Percentiles rank a stretch among this genome's conserved stretches.
phyloP scores from a whole-genome alignment of 2,888 invertebrate genomes.

The Blastobasis adustella region DNA sequence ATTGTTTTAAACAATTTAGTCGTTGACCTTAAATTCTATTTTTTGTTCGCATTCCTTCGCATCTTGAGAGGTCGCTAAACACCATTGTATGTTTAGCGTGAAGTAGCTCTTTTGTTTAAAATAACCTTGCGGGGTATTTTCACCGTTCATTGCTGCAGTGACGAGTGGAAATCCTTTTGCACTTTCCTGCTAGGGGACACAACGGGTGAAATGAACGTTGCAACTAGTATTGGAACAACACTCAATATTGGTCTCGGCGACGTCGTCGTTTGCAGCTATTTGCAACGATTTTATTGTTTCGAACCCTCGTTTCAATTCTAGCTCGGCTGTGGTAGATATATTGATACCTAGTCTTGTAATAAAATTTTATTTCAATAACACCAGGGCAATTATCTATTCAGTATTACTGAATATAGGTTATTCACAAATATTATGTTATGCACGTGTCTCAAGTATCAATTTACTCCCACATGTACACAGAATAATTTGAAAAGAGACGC shows the following conservation, averaged over 20 bases:
- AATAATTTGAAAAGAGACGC: no score
- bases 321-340: no score
- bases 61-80: constrained; percentile 20
- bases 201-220: constrained; percentile 12
- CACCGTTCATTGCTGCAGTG: constrained; percentile 46
- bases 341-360: no score
- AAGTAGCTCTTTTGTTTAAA: constrained; percentile 43
- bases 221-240: constrained; percentile 3
- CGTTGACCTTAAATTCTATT: not conserved
- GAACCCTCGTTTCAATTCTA: not conserved
- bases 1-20: no score
- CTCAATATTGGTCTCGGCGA: no score
- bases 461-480: no score
- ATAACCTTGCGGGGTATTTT: constrained; percentile 37
- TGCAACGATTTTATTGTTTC: not conserved
- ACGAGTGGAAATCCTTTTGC: constrained; percentile 35
- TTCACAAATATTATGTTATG: no score
- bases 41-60: constrained; percentile 21
- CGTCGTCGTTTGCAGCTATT: constrained; percentile 3
- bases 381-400: no score
- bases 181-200: not conserved
- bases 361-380: no score
- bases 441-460: no score
- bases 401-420: no score
- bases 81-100: constrained; percentile 27